Conservation (phyloP, 2,113 vertebrate genomes). For the Brachyhypopomus gauderio region DNA sequence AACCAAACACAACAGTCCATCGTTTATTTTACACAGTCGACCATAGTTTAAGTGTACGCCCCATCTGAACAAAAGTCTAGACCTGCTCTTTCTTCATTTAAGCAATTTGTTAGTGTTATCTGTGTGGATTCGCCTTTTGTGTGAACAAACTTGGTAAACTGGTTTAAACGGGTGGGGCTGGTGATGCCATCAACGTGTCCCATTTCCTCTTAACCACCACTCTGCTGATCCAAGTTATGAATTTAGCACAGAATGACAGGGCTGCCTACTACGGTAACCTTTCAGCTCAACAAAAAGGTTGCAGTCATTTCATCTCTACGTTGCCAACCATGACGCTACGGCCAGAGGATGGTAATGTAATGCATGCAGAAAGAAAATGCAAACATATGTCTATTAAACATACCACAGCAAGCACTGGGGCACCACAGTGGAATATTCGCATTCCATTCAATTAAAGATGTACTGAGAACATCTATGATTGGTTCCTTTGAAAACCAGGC, state of each 20-base stretch:
- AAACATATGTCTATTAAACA: slow-evolving; percentile 68
- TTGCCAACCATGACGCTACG: neutral
- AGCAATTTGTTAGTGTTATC: no score
- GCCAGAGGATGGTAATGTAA: slow-evolving; percentile 49
- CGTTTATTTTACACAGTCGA: neutral
- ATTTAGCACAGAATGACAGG: neutral
- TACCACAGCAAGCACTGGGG: slow-evolving; percentile 46
- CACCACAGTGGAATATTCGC: slow-evolving; percentile 51
- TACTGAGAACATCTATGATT: slow-evolving; percentile 50
- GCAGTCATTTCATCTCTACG: no score
- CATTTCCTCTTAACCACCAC: neutral
- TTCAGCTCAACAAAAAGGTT: neutral
- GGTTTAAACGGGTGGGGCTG: neutral
- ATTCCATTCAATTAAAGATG: slow-evolving; percentile 60
- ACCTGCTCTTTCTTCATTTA: no score
- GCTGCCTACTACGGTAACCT: neutral
- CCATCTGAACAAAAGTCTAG: no score
- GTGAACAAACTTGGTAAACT: slow-evolving; percentile 1
- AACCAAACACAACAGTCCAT: neutral
- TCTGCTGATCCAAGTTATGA: neutral
- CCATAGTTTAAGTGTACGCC: no score
- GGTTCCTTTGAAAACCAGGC: slow-evolving; percentile 36
- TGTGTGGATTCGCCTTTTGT: neutral
- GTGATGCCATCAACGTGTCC: neutral
- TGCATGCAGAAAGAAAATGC: slow-evolving; percentile 55